Evolutionary conservation across 64 coral and sea anemone genomes (phyloP).

Genomic region (Porites lutea): DNA sequence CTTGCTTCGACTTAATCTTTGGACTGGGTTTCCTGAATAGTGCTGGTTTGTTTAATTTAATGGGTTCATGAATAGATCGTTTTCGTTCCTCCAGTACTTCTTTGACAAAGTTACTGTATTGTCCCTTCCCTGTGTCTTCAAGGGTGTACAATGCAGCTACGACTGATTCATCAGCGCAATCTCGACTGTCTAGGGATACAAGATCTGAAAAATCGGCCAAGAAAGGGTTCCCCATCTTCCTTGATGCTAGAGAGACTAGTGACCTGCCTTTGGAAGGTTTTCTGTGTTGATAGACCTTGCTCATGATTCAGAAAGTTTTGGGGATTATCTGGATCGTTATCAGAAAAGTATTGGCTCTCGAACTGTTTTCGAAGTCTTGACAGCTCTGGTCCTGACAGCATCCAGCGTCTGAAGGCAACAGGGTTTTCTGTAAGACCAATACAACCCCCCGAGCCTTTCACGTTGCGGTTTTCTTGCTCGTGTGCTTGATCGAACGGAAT

Average conservation of each 20-base stretch:
- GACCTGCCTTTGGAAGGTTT: background rate
- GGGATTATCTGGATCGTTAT: background rate
- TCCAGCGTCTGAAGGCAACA: conserved; percentile 29
- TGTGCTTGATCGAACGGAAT: conserved; percentile 47
- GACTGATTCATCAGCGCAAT: conserved; percentile 40
- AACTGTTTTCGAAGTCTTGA: background rate
- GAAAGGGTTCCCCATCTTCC: conserved; percentile 57
- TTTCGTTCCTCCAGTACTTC: conserved; percentile 41
- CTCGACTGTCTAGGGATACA: conserved; percentile 27
- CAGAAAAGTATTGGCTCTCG: background rate
- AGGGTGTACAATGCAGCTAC: conserved; percentile 18
- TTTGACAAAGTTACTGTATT: conserved; percentile 37
- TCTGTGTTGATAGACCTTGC: background rate
- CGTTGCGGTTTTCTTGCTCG: conserved; percentile 50
- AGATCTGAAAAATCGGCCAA: conserved; percentile 41
- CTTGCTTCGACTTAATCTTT: too few species aligned
- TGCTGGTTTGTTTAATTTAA: too few species aligned
- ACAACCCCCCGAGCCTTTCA: conserved; percentile 51
- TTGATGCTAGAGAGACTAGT: background rate
- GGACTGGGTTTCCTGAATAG: too few species aligned
- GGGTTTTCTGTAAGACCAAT: conserved; percentile 45
- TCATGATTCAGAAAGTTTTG: background rate
- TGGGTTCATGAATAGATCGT: background rate
- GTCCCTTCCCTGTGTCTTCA: conserved; percentile 23
- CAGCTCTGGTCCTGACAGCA: conserved; percentile 30